phyloP scores from a whole-genome alignment of 2,888 invertebrate genomes.

The Troides oblongomaculatus region DNA sequence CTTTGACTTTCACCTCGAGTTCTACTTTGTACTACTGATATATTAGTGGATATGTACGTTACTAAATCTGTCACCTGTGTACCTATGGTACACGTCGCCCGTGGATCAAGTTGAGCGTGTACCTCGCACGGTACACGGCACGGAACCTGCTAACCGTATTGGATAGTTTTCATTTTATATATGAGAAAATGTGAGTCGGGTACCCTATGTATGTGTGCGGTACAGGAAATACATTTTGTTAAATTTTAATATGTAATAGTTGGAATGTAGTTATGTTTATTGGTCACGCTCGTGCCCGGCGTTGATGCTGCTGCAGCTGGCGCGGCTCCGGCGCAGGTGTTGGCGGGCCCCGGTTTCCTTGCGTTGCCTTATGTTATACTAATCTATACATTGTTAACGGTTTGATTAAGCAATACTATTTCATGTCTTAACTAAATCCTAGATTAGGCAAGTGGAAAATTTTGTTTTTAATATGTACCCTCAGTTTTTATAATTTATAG shows the following conservation, averaged over 20 bases:
- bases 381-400: constrained; percentile 21
- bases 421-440: constrained; percentile 1
- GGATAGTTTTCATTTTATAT: not conserved
- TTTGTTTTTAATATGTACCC: not conserved
- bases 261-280: constrained; percentile 38
- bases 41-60: not conserved
- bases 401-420: not conserved
- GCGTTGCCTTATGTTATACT: constrained; percentile 7
- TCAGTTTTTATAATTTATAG: not conserved
- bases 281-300: constrained; percentile 62
- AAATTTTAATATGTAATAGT: constrained; percentile 30
- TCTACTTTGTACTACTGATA: no score
- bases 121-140: not conserved
- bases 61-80: not conserved
- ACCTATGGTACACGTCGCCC: not conserved
- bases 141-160: not conserved
- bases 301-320: constrained; percentile 55
- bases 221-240: constrained; percentile 30
- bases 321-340: constrained; percentile 39
- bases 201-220: not conserved
- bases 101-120: not conserved
- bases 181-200: not conserved
- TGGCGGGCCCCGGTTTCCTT: not conserved
- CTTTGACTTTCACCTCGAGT: no score
- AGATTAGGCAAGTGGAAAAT: not conserved